These are phyloP conservation scores for Drosophila triauraria DNA, from an alignment of 1,140 invertebrate species.

Conservation along the genomic window DNA sequence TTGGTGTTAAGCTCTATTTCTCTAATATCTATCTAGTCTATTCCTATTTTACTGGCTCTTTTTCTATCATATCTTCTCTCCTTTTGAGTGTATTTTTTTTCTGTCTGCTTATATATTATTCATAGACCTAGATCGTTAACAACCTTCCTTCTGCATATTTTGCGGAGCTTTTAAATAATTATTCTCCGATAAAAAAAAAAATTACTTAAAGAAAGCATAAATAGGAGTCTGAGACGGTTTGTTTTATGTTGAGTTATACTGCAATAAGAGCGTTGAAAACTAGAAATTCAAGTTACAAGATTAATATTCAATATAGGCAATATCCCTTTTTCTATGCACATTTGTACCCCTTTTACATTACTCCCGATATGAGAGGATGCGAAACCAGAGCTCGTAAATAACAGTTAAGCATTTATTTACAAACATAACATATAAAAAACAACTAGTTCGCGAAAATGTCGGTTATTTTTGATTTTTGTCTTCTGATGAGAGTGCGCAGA, in stretches of 20 bases:
- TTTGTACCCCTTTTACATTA: background rate
- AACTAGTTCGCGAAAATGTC: background rate
- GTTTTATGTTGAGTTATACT: constrained; percentile 1
- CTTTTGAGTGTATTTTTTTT: constrained; percentile 13
- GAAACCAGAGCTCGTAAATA: constrained; percentile 1
- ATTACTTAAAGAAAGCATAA: background rate
- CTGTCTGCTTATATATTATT: constrained; percentile 7
- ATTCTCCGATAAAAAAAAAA: background rate
- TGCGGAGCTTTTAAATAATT: background rate
- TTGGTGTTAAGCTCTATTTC: constrained; percentile 9
- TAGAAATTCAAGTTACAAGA: background rate
- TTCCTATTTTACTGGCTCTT: constrained; percentile 1
- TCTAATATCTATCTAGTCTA: constrained; percentile 11
- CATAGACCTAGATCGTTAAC: constrained; percentile 1
- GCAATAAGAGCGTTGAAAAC: background rate
- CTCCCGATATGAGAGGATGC: background rate
- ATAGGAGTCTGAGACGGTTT: background rate
- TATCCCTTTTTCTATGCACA: background rate
- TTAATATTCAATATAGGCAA: background rate
- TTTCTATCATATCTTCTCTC: constrained; percentile 1
- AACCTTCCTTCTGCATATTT: background rate
- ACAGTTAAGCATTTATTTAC: background rate
- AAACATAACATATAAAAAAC: background rate
- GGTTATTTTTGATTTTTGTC: background rate
- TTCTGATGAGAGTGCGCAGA: background rate